Base-by-base conservation (phyloP, 2,888 invertebrate genomes). In the Platynereis dumerilii region DNA sequence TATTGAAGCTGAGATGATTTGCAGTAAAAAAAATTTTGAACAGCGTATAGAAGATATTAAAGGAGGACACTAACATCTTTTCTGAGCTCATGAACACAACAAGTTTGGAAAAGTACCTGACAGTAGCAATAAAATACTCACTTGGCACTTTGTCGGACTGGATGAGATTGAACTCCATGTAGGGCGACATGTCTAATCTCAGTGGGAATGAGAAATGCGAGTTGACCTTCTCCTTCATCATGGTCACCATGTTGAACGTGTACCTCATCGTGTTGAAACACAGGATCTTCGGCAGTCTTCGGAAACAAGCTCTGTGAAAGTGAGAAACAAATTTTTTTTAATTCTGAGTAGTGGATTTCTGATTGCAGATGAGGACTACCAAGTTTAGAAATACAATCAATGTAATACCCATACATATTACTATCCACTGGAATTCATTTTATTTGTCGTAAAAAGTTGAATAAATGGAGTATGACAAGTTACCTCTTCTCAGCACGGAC, bases 251-350 rank as follows among this genome's bases (percentile, higher is more conserved):
- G 84, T 96, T 96, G 86, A 96, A 96, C 0, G 95, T 94, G 79
- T 96, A 96, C 29, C 96, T 88, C 96, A 96, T 95, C 0, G 96
- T 96, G 84, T 96, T 96, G 84, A 96, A 96, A 82, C 96, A 96
- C 27, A 96, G 86, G 69, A 96, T 95, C 71, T 92, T 91, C 0
- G 96, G 96, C 28, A 96, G 87, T 79, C 93, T 93, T 83, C 94
- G 95, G 83, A 96, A 95, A 82, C 96, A 96, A 0, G 95, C 95
- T 71, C 93, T 90, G 34, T 5, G 12, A 84, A 17, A 75, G 10
- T 42, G 42, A 42, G 42, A 42, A 10, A 10, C 10, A 42, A 12
- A 42, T 42, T n/a, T n/a, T n/a, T n/a, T n/a, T n/a, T n/a, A n/a
- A n/a, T n/a, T n/a, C n/a, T n/a, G n/a, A n/a, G n/a, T n/a, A n/a